A percentile compares a stretch with the other conserved stretches of the same genome.
phyloP scores from a whole-genome alignment of 2,113 vertebrate species.

The Sporophila hypoxantha region DNA sequence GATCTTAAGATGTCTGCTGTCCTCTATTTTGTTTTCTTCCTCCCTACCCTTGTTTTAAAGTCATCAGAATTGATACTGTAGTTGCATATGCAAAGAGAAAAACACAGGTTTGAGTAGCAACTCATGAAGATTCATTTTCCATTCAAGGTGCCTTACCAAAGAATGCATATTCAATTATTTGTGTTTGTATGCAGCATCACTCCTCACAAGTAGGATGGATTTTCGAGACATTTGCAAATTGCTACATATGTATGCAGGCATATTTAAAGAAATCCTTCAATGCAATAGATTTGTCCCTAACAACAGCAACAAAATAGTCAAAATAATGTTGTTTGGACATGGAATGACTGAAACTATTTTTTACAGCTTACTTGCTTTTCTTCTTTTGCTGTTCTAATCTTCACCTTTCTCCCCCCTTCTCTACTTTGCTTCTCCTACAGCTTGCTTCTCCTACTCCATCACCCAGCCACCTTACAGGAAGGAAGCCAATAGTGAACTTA shows the following conservation, averaged over 20 bases:
- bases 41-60: background rate
- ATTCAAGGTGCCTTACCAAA: background rate
- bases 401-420: background rate
- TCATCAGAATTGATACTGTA: background rate
- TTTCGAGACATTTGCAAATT: background rate
- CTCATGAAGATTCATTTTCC: background rate
- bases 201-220: background rate
- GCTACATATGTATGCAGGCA: background rate
- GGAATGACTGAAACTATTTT: background rate
- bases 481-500: background rate
- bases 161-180: background rate
- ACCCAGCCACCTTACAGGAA: background rate
- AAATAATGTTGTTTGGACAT: background rate
- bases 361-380: background rate
- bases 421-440: background rate
- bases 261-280: background rate
- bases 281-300: background rate
- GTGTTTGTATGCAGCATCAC: background rate
- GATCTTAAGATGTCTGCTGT: background rate
- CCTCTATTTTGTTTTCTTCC: background rate
- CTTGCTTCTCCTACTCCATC: background rate
- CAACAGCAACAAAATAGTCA: background rate
- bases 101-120: background rate
- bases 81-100: background rate
- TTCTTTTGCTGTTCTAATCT: background rate